Percentiles rank a stretch among this genome's conserved stretches.
Evolutionary conservation across 2,797 vertebrate genomes (phyloP).

Genomic region (Ctenopoma multispine): DNA sequence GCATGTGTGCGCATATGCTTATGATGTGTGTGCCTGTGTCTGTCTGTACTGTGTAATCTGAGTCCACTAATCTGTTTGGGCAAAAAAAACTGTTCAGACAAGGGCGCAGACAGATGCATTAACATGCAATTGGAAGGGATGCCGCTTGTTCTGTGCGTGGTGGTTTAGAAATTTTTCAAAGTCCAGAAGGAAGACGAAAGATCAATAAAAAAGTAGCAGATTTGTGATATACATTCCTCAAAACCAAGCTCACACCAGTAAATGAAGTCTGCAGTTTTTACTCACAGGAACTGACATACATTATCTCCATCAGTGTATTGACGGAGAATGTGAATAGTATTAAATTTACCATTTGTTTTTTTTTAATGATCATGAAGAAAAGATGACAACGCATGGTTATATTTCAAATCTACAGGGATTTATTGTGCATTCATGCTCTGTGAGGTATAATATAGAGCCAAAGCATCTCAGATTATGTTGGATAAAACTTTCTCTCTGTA

Average conservation of each 20-base stretch:
- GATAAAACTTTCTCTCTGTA: constrained; percentile 24
- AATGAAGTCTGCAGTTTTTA: not conserved
- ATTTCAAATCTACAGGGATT: constrained; percentile 32
- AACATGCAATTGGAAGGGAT: constrained; percentile 20
- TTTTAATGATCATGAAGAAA: constrained; percentile 34
- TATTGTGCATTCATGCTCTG: constrained; percentile 3
- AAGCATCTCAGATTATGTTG: constrained; percentile 13
- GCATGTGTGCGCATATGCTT: constrained; percentile 41
- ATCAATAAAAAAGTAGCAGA: constrained; percentile 37
- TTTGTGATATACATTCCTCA: not conserved
- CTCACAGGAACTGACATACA: constrained; percentile 1
- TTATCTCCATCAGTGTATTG: not conserved
- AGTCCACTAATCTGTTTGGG: constrained; percentile 65
- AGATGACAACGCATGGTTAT: constrained; percentile 10
- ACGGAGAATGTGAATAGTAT: constrained; percentile 15
- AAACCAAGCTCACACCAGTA: not conserved
- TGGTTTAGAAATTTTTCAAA: constrained; percentile 14
- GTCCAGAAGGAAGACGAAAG: constrained; percentile 1
- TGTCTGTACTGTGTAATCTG: constrained; percentile 64
- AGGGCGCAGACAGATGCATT: constrained; percentile 51
- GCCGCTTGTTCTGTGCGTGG: not conserved
- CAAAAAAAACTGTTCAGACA: constrained; percentile 28
- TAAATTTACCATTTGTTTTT: constrained; percentile 25
- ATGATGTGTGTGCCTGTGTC: constrained; percentile 23
- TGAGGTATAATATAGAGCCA: constrained; percentile 19